These are phyloP conservation scores for Falco naumanni DNA, from an alignment of 2,797 vertebrate genomes.

Conservation along the genomic window DNA sequence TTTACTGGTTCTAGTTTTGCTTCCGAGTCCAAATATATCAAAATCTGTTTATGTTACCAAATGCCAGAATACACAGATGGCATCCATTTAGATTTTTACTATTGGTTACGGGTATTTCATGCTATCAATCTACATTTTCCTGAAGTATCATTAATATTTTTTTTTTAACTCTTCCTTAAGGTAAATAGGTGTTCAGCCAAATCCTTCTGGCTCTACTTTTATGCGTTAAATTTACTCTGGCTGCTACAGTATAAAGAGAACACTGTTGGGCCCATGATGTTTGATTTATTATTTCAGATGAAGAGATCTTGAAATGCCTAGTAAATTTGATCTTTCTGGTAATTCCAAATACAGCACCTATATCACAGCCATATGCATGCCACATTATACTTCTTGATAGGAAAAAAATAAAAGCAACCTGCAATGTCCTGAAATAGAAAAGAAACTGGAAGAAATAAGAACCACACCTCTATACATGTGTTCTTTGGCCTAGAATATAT, in stretches of 20 bases:
- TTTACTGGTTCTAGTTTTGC: not conserved
- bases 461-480: not conserved
- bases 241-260: not conserved
- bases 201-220: not conserved
- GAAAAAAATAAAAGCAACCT: not conserved
- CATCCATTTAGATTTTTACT: constrained; percentile 13
- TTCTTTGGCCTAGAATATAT: not conserved
- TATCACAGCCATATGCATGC: not conserved
- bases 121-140: not conserved
- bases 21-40: constrained; percentile 9
- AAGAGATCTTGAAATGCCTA: constrained; percentile 3
- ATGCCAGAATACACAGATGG: constrained; percentile 37
- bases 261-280: not conserved
- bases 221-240: not conserved
- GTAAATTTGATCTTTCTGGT: not conserved
- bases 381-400: not conserved
- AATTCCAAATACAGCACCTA: not conserved
- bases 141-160: not conserved
- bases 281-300: not conserved
- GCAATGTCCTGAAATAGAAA: not conserved
- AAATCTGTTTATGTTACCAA: constrained; percentile 25
- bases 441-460: not conserved
- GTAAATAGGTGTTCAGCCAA: not conserved
- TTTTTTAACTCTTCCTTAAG: not conserved
- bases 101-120: not conserved